A percentile compares a stretch with the other conserved stretches of the same genome.
Evolutionary conservation across 2,113 vertebrate genomes (phyloP).

Genomic region (Leptodactylus fuscus): DNA sequence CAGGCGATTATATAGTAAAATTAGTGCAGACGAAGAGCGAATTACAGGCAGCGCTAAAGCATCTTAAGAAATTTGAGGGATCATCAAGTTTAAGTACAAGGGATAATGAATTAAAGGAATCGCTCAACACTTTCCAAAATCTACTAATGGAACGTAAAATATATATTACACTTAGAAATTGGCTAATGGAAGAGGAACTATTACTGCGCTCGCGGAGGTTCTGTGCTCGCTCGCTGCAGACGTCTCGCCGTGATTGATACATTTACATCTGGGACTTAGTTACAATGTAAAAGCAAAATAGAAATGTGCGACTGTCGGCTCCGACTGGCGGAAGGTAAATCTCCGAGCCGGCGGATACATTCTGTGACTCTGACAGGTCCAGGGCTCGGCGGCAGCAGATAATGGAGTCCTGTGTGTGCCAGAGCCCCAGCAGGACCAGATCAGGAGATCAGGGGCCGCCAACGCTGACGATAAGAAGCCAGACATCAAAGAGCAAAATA

Average conservation of each 20-base stretch:
- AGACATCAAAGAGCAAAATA: neutral
- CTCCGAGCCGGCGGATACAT: too few relatives aligned
- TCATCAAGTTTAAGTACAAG: constrained; percentile 51
- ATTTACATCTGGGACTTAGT: constrained; percentile 11
- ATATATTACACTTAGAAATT: constrained; percentile 46
- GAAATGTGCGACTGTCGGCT: neutral
- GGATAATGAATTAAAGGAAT: constrained; percentile 52
- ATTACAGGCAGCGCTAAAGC: constrained; percentile 13
- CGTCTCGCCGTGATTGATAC: constrained; percentile 1
- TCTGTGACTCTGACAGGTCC: neutral
- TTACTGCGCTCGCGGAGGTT: neutral
- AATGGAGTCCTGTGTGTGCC: neutral
- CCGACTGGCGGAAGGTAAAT: too few relatives aligned
- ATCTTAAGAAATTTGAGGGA: constrained; percentile 49
- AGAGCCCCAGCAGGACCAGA: too few relatives aligned
- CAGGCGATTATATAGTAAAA: constrained; percentile 52
- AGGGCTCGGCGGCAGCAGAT: neutral
- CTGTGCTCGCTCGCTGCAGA: neutral
- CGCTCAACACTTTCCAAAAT: constrained; percentile 31
- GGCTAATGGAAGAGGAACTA: constrained; percentile 25
- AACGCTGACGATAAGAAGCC: neutral
- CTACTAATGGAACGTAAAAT: constrained; percentile 47
- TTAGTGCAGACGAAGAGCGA: constrained; percentile 1
- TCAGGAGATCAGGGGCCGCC: neutral
- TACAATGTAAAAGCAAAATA: neutral